Evolutionary conservation across 2,113 vertebrate genomes (phyloP).

Genomic region (Thunnus thynnus): DNA sequence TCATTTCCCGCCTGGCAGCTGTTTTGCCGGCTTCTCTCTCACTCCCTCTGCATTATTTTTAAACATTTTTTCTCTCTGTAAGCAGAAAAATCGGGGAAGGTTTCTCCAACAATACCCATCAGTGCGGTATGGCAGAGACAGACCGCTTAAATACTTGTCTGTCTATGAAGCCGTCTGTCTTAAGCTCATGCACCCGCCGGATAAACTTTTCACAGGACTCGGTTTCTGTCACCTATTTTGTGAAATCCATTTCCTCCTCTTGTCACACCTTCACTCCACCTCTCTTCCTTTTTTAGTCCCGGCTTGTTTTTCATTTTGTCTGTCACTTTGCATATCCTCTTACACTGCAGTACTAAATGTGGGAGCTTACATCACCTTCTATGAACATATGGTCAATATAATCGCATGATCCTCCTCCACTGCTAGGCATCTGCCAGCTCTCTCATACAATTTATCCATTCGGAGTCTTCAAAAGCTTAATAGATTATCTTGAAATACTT

Average conservation of each 20-base stretch:
- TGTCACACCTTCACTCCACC: conserved; percentile 2
- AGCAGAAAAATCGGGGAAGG: not conserved
- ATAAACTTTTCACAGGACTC: not conserved
- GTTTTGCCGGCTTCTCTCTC: not conserved
- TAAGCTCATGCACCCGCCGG: not conserved
- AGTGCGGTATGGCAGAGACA: not conserved
- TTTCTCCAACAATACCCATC: not conserved
- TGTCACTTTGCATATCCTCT: conserved; percentile 48
- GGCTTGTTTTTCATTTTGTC: conserved; percentile 21
- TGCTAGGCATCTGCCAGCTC: conserved; percentile 1
- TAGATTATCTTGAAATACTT: not conserved
- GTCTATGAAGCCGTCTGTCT: not conserved
- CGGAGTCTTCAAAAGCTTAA: not conserved
- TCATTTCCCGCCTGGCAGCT: conserved; percentile 29
- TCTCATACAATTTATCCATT: conserved; percentile 26
- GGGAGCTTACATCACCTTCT: conserved; percentile 37
- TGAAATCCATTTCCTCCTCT: conserved; percentile 10
- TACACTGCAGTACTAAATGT: conserved; percentile 6
- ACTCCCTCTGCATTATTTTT: conserved; percentile 22
- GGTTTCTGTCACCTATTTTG: not conserved
- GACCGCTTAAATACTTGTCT: not conserved
- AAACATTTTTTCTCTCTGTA: conserved; percentile 25
- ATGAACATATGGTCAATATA: conserved; percentile 52
- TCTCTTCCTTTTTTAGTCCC: not conserved
- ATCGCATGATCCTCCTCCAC: conserved; percentile 20